Evolutionary conservation across 2,797 vertebrate genomes (phyloP).

Genomic region (Xerus rutilus): DNA sequence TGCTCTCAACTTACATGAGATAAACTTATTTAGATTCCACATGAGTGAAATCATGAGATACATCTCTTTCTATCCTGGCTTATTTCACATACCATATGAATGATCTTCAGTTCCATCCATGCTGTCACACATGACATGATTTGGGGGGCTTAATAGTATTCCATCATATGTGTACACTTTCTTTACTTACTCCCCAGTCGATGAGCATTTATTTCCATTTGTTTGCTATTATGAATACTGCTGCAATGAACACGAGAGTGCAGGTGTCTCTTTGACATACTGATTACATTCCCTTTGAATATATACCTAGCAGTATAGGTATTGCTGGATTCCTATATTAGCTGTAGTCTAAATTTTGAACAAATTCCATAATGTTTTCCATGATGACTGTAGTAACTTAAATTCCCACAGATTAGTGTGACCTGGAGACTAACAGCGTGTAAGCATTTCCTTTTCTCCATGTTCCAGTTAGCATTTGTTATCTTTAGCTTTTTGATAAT

Average conservation of each 20-base stretch:
- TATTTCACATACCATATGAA: background rate
- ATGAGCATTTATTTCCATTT: background rate
- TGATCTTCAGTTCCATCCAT: background rate
- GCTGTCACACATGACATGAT: background rate
- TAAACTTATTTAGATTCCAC: background rate
- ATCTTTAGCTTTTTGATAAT: background rate
- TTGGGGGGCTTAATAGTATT: too few species aligned
- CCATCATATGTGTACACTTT: background rate
- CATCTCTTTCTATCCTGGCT: background rate
- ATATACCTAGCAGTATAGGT: background rate
- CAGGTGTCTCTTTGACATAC: background rate
- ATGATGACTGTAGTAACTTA: background rate
- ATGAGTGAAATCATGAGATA: background rate
- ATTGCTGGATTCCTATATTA: background rate
- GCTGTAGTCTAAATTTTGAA: background rate
- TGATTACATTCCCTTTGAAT: background rate
- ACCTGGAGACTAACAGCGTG: too few species aligned
- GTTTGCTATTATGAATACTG: background rate
- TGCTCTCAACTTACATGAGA: too few species aligned
- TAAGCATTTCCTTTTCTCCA: background rate
- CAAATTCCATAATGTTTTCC: background rate
- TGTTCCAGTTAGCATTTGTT: fast-evolving
- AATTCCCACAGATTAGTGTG: too few species aligned
- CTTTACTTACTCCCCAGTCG: background rate
- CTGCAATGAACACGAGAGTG: background rate